These are phyloP conservation scores for Myotis brandtii DNA, from an alignment of 2,113 vertebrate species.

Conservation along the genomic window DNA sequence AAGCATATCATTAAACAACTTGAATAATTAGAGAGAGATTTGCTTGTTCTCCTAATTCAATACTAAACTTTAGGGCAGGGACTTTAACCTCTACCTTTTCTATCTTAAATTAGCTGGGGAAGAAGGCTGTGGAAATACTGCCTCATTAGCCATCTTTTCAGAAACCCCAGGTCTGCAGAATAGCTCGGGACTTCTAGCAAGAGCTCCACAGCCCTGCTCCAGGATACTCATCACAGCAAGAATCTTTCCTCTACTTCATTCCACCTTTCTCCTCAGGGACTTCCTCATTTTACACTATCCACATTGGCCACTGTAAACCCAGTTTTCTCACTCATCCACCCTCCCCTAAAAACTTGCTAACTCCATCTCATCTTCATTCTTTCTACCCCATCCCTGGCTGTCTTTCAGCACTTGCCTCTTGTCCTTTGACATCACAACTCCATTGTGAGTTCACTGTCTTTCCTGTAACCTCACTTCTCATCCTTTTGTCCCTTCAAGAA, in stretches of 20 bases:
- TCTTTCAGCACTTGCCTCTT: background rate
- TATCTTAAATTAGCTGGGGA: slow-evolving; percentile 63
- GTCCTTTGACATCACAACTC: background rate
- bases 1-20: slow-evolving; percentile 82
- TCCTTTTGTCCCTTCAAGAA: background rate
- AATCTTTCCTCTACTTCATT: background rate
- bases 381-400: background rate
- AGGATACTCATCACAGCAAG: background rate
- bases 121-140: background rate
- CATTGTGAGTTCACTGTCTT: background rate
- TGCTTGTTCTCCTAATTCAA: slow-evolving; percentile 68
- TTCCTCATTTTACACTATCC: background rate
- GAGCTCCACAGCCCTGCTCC: background rate
- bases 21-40: slow-evolving; percentile 81
- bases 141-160: background rate
- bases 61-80: slow-evolving; percentile 63
- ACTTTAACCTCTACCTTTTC: slow-evolving; percentile 59
- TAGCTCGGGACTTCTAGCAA: background rate
- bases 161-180: background rate
- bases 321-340: background rate
- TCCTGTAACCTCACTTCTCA: background rate
- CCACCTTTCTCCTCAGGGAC: background rate
- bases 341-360: background rate
- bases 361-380: background rate
- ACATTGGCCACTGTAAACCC: fast-evolving